These are phyloP conservation scores for Ciconia nigra DNA, from an alignment of 2,797 vertebrate genomes.

Conservation along the genomic window DNA sequence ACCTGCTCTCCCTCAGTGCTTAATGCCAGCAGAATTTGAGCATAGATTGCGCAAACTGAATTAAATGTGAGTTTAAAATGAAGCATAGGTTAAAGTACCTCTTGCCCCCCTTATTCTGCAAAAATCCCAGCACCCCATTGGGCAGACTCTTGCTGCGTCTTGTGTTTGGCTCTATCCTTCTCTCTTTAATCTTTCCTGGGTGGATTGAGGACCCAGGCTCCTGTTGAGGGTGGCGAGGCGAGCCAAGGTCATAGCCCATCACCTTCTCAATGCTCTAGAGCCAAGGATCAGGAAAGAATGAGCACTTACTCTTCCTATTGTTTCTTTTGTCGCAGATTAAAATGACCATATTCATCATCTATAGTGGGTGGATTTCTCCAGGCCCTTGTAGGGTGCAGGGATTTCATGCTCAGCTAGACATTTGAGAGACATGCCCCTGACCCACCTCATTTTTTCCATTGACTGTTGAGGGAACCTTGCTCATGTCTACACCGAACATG, in stretches of 20 bases:
- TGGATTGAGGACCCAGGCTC: neutral
- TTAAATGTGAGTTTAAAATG: fast-evolving
- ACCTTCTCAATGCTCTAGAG: neutral
- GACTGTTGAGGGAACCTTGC: neutral
- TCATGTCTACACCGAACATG: neutral
- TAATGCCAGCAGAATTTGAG: neutral
- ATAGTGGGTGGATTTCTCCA: neutral
- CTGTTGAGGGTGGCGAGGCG: fast-evolving
- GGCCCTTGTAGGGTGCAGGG: neutral
- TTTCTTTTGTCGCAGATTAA: neutral
- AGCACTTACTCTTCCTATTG: neutral
- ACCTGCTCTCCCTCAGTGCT: neutral
- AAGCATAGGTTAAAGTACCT: neutral
- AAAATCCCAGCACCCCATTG: neutral
- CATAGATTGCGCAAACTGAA: fast-evolving
- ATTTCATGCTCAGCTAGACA: neutral
- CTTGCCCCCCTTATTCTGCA: neutral
- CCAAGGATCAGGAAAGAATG: neutral
- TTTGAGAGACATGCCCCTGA: fast-evolving
- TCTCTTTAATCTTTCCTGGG: neutral
- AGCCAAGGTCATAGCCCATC: neutral
- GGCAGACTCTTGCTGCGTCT: neutral
- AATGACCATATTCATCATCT: neutral
- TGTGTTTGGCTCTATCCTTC: neutral
- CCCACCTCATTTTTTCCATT: fast-evolving